Evolutionary conservation across 2,113 vertebrate genomes (phyloP).

Genomic region (Grammomys dolichurus): DNA sequence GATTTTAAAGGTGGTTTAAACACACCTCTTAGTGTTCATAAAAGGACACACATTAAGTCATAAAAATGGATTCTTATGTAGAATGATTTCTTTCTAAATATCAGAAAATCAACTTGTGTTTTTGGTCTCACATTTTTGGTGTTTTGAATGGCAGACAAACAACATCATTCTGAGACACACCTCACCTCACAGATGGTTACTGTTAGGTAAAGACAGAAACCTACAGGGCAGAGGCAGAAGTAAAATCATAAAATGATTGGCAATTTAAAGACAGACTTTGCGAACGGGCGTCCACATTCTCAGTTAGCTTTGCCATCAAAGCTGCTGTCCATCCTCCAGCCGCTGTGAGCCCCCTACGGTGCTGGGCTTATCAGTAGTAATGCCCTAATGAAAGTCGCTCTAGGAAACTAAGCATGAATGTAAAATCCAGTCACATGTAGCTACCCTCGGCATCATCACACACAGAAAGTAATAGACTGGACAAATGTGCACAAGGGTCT

Average conservation of each 20-base stretch:
- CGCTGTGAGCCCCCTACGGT: background rate
- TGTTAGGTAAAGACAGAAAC: conserved; percentile 55
- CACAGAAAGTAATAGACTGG: background rate
- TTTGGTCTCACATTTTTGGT: conserved; percentile 34
- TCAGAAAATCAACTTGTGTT: conserved; percentile 39
- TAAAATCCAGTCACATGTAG: conserved; percentile 16
- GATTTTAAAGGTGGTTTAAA: conserved; percentile 47
- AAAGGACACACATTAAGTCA: conserved; percentile 52
- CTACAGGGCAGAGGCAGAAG: background rate
- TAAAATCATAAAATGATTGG: conserved; percentile 28
- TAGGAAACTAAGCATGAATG: conserved; percentile 42
- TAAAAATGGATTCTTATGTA: conserved; percentile 38
- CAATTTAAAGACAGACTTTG: conserved; percentile 23
- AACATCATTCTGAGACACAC: background rate
- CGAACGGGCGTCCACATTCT: background rate
- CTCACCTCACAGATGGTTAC: conserved; percentile 10
- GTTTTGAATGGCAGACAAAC: background rate
- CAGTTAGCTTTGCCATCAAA: background rate
- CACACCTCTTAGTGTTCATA: conserved; percentile 12
- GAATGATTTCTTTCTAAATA: conserved; percentile 61
- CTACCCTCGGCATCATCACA: background rate
- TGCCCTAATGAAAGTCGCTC: background rate
- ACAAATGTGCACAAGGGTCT: conserved; percentile 1
- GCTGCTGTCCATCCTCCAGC: background rate
- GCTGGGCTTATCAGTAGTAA: background rate